Percentiles rank a stretch among this genome's conserved stretches.
Conservation (phyloP, 1,140 invertebrate species). For the Cotesia glomerata region DNA sequence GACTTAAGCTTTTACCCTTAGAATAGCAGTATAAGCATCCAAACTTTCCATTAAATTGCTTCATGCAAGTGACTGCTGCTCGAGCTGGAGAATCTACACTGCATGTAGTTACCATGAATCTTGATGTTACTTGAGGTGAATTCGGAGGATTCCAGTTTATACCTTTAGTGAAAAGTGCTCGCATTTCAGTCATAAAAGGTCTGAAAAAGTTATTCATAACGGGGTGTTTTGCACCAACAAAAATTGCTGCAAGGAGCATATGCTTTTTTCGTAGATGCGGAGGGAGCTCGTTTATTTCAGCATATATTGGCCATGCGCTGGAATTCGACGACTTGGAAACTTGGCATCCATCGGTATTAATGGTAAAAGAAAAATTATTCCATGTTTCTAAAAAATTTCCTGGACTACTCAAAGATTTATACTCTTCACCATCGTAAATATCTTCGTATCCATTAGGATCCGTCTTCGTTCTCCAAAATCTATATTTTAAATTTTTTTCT, state of each 20-base stretch:
- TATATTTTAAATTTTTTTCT: neutral
- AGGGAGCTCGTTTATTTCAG: too few species aligned
- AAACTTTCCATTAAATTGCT: constrained; percentile 13
- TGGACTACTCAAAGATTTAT: neutral
- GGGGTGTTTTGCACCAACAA: too few species aligned
- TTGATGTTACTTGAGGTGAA: neutral
- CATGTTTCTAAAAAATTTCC: neutral
- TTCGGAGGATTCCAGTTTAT: neutral
- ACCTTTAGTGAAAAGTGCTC: neutral
- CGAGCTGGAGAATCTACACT: constrained; percentile 11
- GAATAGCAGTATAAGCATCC: constrained; percentile 19
- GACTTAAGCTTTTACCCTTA: neutral
- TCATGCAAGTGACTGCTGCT: neutral
- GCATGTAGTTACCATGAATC: neutral
- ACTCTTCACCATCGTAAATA: constrained; percentile 16
- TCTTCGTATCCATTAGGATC: constrained; percentile 17
- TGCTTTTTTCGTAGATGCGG: too few species aligned
- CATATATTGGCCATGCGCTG: constrained; percentile 27
- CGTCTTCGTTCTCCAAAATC: constrained; percentile 1
- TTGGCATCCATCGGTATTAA: constrained; percentile 25
- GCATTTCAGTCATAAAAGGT: neutral
- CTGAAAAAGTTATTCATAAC: too few species aligned
- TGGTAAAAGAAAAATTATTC: constrained; percentile 22
- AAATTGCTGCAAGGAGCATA: too few species aligned
- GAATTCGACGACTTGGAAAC: constrained; percentile 21